A percentile compares a stretch with the other conserved stretches of the same genome.
phyloP scores from a whole-genome alignment of 2,888 invertebrate genomes.

The Acleris holmiana region DNA sequence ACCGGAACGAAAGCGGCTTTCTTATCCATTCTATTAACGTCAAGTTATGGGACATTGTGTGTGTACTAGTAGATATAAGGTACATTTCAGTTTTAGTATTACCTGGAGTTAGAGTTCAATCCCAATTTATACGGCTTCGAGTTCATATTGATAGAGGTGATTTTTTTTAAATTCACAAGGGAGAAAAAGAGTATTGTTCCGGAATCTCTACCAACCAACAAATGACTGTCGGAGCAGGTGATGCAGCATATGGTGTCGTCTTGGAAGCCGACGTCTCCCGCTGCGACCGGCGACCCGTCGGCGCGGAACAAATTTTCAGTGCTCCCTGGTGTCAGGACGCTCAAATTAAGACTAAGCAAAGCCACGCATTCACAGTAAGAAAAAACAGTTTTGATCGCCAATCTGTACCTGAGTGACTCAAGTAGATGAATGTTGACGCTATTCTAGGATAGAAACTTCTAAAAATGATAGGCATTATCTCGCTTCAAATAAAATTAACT shows the following conservation, averaged over 20 bases:
- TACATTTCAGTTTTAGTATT: constrained; percentile 43
- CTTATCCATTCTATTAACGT: no score
- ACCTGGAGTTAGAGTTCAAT: constrained; percentile 95
- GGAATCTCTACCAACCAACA: constrained; percentile 94
- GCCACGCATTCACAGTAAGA: no score
- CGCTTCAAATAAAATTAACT: no score
- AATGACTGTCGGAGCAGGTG: constrained; percentile 91
- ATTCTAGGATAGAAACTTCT: no score
- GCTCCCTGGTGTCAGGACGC: constrained; percentile 57
- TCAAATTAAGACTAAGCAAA: background rate
- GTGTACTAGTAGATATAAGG: no score
- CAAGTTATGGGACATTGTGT: no score
- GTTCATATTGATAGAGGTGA: constrained; percentile 90
- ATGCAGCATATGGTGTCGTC: constrained; percentile 94
- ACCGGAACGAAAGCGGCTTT: no score
- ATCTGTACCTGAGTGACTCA: no score
- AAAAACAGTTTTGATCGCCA: no score
- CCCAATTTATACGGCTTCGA: constrained; percentile 90
- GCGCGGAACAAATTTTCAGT: constrained; percentile 91
- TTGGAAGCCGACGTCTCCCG: constrained; percentile 84
- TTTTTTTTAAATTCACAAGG: constrained; percentile 92
- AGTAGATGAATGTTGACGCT: no score
- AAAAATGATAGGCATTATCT: no score
- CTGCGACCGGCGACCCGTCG: constrained; percentile 89
- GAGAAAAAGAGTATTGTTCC: constrained; percentile 95